These are phyloP conservation scores for Trachurus trachurus DNA, from an alignment of 2,797 vertebrate genomes.

Conservation along the genomic window DNA sequence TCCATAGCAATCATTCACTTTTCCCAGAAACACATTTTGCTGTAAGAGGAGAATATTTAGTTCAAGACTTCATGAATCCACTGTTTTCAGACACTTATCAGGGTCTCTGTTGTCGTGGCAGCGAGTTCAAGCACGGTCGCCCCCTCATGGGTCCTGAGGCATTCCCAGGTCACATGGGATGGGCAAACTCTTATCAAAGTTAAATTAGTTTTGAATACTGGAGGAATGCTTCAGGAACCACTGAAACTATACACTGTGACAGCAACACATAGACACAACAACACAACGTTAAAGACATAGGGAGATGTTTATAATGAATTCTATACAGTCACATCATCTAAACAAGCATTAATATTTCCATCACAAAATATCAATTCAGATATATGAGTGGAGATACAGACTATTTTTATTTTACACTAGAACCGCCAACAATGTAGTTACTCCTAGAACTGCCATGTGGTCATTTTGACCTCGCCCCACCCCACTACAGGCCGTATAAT, in stretches of 20 bases:
- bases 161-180: not conserved
- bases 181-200: not conserved
- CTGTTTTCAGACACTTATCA: not conserved
- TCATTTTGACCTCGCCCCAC: too few relatives aligned
- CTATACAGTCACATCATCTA: too few relatives aligned
- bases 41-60: not conserved
- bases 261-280: not conserved
- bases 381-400: not conserved
- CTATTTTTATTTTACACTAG: too few relatives aligned
- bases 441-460: too few relatives aligned
- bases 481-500: too few relatives aligned
- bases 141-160: too few relatives aligned
- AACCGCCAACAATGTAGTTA: too few relatives aligned
- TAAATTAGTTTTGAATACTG: not conserved
- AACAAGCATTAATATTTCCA: not conserved
- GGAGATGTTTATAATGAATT: not conserved
- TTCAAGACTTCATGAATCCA: not conserved
- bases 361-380: not conserved
- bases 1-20: not conserved
- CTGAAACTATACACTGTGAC: not conserved
- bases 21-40: not conserved
- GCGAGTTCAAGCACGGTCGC: not conserved
- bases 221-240: not conserved
- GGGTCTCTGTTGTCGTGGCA: not conserved
- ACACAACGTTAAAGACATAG: not conserved